Conservation (phyloP, 53 echinoderm and acorn worm species). For the Apostichopus leukothele region DNA sequence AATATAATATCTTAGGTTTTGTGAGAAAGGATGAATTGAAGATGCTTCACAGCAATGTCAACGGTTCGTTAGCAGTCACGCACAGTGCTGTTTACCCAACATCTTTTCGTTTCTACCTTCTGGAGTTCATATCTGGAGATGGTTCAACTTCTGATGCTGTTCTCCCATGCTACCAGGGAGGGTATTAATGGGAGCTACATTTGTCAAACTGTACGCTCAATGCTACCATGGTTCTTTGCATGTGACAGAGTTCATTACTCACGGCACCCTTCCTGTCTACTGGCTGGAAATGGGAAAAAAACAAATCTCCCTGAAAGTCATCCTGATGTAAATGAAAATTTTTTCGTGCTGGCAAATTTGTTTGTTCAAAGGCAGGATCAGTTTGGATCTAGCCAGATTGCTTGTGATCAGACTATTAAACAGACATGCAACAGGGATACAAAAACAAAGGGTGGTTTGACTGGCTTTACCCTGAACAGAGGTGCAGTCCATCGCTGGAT, state of each 20-base stretch:
- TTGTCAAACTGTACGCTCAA: constrained; percentile 47
- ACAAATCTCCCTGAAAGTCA: constrained; percentile 38
- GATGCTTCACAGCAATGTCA: neutral
- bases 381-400: constrained; percentile 61
- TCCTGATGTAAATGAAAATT: constrained; percentile 44
- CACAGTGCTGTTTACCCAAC: constrained; percentile 15
- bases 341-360: constrained; percentile 54
- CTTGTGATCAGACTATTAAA: constrained; percentile 66
- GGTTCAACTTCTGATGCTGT: constrained; percentile 40
- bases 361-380: constrained; percentile 63
- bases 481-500: constrained; percentile 61
- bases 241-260: constrained; percentile 70
- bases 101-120: neutral
- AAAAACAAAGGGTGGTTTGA: constrained; percentile 68
- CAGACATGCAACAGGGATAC: constrained; percentile 72
- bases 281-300: constrained; percentile 57
- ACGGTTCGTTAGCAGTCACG: neutral
- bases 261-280: constrained; percentile 61
- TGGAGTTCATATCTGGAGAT: constrained; percentile 52
- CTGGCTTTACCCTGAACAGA: constrained; percentile 58
- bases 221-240: constrained; percentile 68
- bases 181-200: constrained; percentile 62
- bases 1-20: neutral
- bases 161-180: constrained; percentile 47
- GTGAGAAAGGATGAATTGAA: neutral